Base-by-base conservation (phyloP, 1,140 invertebrate genomes). In the Nebria ingens region DNA sequence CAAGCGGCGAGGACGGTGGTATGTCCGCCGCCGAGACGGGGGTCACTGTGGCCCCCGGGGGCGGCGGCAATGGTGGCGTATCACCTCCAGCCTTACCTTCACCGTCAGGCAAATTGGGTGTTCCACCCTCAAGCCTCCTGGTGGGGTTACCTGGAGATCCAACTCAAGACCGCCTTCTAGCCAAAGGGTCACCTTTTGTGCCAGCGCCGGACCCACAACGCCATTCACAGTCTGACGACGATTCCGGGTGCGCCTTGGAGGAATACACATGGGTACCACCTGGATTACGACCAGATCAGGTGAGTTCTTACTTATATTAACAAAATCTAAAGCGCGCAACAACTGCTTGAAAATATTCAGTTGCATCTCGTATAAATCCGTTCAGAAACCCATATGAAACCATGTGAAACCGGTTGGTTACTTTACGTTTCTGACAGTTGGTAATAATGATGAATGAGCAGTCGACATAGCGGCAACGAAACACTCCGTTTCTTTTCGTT, bases 241-340 rank as follows among this genome's bases (percentile, higher is more conserved):
- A 98, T 74, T 94, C 90, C 49, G 94, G 95, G 6, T 98, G 94
- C 69, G 93, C 93, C 2, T 76, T 98, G 49, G 94, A 98, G 68
- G 96, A 98, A 69, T 98, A 98, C 73, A 94, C 93, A 0, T 98
- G 95, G 95, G 91, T 97, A 49, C 96, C 96, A 34, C 91, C 91
- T 2, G 93, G 93, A 56, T 78, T 97, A 2, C 84, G 93, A 72
- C 93, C 94, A 11, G 93, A 97, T 75, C 93, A 96, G 85, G 94
- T 97, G 73, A 77, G 71, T 61, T n/a, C n/a, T n/a, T n/a, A n/a
- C n/a, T n/a, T n/a, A n/a, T n/a, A n/a, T n/a, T n/a, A n/a, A n/a
- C n/a, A n/a, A n/a, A n/a, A n/a, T n/a, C n/a, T n/a, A n/a, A n/a
- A n/a, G n/a, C n/a, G n/a, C n/a, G n/a, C n/a, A n/a, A n/a, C n/a